Conservation (phyloP, 2,113 vertebrate genomes). For the Microcebus jonahi region DNA sequence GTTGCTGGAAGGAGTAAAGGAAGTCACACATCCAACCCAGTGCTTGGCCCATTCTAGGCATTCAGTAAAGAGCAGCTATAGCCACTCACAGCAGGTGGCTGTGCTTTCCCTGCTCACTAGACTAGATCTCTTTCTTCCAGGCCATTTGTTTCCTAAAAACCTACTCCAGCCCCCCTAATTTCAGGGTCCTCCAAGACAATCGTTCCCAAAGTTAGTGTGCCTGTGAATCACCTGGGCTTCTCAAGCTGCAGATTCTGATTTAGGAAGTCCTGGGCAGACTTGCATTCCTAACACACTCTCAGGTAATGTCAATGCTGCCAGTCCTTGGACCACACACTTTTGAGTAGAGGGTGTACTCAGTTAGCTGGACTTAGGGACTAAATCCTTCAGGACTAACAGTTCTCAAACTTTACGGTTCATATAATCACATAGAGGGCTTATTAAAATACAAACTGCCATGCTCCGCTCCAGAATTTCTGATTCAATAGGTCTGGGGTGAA, state of each 20-base stretch:
- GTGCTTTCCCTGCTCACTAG: neutral
- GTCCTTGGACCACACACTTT: neutral
- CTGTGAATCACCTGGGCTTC: neutral
- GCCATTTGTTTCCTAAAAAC: neutral
- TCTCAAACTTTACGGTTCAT: conserved; percentile 9
- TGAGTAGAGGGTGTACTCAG: neutral
- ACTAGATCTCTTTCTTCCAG: neutral
- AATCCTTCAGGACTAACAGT: neutral
- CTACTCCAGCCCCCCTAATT: neutral
- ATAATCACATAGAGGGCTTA: neutral
- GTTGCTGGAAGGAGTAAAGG: neutral
- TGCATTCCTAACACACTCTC: neutral
- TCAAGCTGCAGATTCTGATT: neutral
- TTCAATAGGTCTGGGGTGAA: neutral
- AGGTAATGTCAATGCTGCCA: too few relatives aligned
- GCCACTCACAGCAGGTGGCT: neutral
- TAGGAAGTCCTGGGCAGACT: neutral
- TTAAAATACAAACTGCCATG: neutral
- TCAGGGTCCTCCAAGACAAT: neutral
- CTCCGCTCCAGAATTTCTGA: neutral
- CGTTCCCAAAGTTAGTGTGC: neutral
- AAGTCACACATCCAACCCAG: neutral
- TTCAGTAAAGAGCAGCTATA: neutral
- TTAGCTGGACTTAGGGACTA: neutral
- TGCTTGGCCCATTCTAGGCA: neutral